Base-by-base conservation (phyloP, 1,140 invertebrate genomes). In the Tetraneura akinire region DNA sequence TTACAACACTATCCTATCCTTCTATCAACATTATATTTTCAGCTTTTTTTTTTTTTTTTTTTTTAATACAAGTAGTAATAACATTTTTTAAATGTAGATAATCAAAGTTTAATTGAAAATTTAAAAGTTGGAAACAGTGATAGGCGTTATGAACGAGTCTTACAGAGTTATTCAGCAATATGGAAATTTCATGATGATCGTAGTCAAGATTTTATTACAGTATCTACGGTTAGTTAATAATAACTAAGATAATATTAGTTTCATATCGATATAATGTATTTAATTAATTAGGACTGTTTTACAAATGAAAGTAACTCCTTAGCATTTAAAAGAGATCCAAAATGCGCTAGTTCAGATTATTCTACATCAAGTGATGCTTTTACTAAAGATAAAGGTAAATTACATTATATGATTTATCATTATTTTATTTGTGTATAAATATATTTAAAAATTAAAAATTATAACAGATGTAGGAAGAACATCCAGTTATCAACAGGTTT, bases 381-480 rank as follows among this genome's bases (percentile, higher is more conserved):
- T 66, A 45, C 78, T 3, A 80, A 80, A 80, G 60, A 68, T 51
- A 80, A 80, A 66, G 60, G 64, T 80, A 51, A 29, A 37, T 4
- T 37, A 37, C 8, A 8, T 37, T 37, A 37, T 47, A 37, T 42
- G 60, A 45, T 14, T 42, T 1, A 47, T 64, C 64, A 60, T 62
- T 37, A 0, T n/a, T n/a, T n/a, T 55, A 73, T 11, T 10, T 10
- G 16, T 21, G 45, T 29, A 80, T n/a, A 47, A 55, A 37, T 42
- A 37, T 51, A 49, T 37, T 6, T 57, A 21, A 37, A 0, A 9
- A 37, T 37, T 37, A 8, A 37, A 1, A 18, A 23, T 80, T 62
- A 32, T 29, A 83, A 29, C 85, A 85, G 84, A 60, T 76, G 84
- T 60, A 84, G 85, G 81, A 80, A 82, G 62, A 85, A 85, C 80